Percentiles rank a stretch among this genome's conserved stretches.
Evolutionary conservation across 2,113 vertebrate genomes (phyloP).

Genomic region (Ochotona princeps): DNA sequence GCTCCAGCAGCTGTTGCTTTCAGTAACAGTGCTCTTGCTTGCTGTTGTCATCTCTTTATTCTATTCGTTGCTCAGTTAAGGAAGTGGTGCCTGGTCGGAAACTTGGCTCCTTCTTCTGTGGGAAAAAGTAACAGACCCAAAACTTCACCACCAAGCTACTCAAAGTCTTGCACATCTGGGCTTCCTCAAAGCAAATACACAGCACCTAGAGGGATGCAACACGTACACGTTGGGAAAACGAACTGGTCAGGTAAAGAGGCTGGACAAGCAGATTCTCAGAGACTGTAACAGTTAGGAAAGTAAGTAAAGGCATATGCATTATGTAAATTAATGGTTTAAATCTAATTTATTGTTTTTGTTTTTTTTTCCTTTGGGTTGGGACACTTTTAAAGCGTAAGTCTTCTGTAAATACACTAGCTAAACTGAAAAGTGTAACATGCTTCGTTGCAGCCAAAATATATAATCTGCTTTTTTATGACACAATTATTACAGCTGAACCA

Average conservation of each 20-base stretch:
- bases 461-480: constrained; percentile 74
- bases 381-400: constrained; percentile 67
- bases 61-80: constrained; percentile 79
- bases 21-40: constrained; percentile 89
- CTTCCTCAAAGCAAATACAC: constrained; percentile 54
- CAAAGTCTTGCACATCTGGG: constrained; percentile 48
- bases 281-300: constrained; percentile 50
- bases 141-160: constrained; percentile 53
- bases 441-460: constrained; percentile 70
- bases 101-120: constrained; percentile 28
- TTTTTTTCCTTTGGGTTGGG: constrained; percentile 63
- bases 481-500: constrained; percentile 49
- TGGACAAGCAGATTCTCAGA: constrained; percentile 30
- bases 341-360: constrained; percentile 74
- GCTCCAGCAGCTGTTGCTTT: constrained; percentile 92
- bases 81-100: constrained; percentile 54
- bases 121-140: constrained; percentile 59
- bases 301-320: constrained; percentile 53
- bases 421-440: constrained; percentile 66
- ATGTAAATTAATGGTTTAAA: constrained; percentile 65
- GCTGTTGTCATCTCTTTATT: constrained; percentile 88
- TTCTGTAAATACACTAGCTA: constrained; percentile 59
- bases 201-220: background rate
- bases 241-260: constrained; percentile 57
- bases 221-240: constrained; percentile 32